Evolutionary conservation across 1,140 invertebrate genomes (phyloP), one percentile per base, ranked within the genome.

Genomic region (Grapholita molesta): DNA sequence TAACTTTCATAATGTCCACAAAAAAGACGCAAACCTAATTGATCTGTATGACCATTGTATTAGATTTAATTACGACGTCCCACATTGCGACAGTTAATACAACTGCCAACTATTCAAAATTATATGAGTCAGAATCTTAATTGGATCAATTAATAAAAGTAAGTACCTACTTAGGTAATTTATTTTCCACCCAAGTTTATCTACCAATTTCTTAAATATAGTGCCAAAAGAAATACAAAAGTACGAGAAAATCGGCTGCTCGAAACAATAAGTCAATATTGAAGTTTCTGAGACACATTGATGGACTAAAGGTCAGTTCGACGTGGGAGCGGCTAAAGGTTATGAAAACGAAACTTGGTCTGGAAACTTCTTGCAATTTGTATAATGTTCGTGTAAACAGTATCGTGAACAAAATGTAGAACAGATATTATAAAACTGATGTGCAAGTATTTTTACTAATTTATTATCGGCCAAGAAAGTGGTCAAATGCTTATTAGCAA

Each of bases 191-290:
- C 5, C n/a, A 48, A 21, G 6, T 48, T 48, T 48, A 1, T n/a
- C 15, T 6, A n/a, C 18, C 15, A 48, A 48, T 48, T 55, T 25
- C 52, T 25, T 55, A 24, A 24, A 55, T 55, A 55, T 0, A 5
- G 25, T 8, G 15, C 21, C 24, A 55, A 55, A 24, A 25, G 24
- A 55, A 55, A 55, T 1, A 12, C 18, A 5, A 24, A 53, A 53
- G 23, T 28, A 28, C 12, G 24, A 15, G 15, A 48, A 48, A 48
- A 48, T 55, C 7, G 23, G 11, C 15, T 8, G 15, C 32, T 15
- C 55, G 25, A 61, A 61, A 61, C 25, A 61, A 61, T 32, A 32
- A 61, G 55, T 61, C 25, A 61, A 61, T 61, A 61, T 61, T 28
- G n/a, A 61, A 61, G 55, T 61, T 61, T n/a, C 25, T 3, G 15